Evolutionary conservation across 2,888 invertebrate species (phyloP), one percentile per base, ranked within the genome.

Genomic region (Spilarctia lutea): DNA sequence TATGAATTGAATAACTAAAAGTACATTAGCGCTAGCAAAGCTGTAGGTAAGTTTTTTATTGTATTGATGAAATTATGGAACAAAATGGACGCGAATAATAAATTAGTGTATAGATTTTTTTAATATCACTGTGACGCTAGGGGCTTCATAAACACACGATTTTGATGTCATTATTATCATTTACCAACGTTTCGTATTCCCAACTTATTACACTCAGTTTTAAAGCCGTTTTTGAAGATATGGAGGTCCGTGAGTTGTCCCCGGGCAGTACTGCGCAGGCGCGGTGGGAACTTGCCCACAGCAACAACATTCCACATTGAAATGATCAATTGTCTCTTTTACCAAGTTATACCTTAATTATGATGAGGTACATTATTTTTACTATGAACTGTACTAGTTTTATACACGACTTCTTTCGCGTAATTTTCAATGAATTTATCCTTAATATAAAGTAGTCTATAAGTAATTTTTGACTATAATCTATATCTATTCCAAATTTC

Each of bases 221-320:
- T 35, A 27, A 20, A 27, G n/a, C 24, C 10, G 3, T 16, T 3
- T 48, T 48, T 20, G 48, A 48, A 48, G 48, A 6, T 18, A 45
- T 13, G 6, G 18, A 18, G 24, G 24, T 52, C 0, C 20, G 52
- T 52, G 11, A 3, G 45, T 6, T 67, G 60, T 71, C 74, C 67
- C 24, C n/a, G 8, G 74, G 74, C 71, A 39, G 30, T 35, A 27
- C 20, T 35, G 35, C 70, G 45, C 65, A 45, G 68, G 75, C 68
- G 71, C 72, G 65, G 67, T 80, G 79, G 74, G 79, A 80, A 78
- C 72, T 63, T 56, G 83, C 76, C 71, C 13, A 66, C 71, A 68
- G 74, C 68, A 52, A 71, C 68, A 74, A 71, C 68, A 74, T 76
- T 65, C 71, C 74, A 65, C 27, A 70, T 73, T 18, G 52, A 45